Percentiles rank a stretch among this genome's conserved stretches.
Conservation (phyloP, 1,140 invertebrate genomes). For the Plodia interpunctella region DNA sequence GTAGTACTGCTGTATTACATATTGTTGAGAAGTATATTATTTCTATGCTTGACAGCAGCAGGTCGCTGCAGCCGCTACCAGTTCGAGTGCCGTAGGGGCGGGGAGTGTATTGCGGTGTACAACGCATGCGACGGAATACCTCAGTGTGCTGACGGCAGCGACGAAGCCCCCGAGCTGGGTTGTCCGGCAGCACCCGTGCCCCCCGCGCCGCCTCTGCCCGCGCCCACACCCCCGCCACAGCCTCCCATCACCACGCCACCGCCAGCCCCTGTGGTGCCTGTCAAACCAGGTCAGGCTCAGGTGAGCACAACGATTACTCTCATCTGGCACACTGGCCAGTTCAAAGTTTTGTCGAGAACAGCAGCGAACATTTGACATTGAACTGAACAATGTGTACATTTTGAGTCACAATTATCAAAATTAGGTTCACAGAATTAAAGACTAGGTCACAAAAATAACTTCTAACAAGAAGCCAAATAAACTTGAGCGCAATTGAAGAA, state of each 20-base stretch:
- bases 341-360: too few species aligned
- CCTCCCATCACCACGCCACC: slow-evolving; percentile 14
- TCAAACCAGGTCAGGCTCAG: background rate
- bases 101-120: slow-evolving; percentile 96
- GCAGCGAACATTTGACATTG: too few species aligned
- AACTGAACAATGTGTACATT: too few species aligned
- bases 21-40: too few species aligned
- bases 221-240: slow-evolving; percentile 16
- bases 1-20: too few species aligned
- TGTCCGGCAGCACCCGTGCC: slow-evolving; percentile 79
- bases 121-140: slow-evolving; percentile 97
- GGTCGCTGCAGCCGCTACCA: slow-evolving; percentile 87
- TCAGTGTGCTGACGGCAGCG: slow-evolving; percentile 94
- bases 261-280: slow-evolving; percentile 8
- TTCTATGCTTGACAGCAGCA: slow-evolving; percentile 15
- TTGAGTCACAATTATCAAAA: too few species aligned
- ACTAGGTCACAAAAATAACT: background rate
- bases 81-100: slow-evolving; percentile 89
- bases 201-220: slow-evolving; percentile 21
- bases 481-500: background rate
- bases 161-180: slow-evolving; percentile 89
- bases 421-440: too few species aligned
- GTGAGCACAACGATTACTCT: too few species aligned
- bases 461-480: too few species aligned
- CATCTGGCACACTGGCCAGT: too few species aligned